Evolutionary conservation across 2,113 vertebrate species (phyloP).

Genomic region (Dasypus novemcinctus): DNA sequence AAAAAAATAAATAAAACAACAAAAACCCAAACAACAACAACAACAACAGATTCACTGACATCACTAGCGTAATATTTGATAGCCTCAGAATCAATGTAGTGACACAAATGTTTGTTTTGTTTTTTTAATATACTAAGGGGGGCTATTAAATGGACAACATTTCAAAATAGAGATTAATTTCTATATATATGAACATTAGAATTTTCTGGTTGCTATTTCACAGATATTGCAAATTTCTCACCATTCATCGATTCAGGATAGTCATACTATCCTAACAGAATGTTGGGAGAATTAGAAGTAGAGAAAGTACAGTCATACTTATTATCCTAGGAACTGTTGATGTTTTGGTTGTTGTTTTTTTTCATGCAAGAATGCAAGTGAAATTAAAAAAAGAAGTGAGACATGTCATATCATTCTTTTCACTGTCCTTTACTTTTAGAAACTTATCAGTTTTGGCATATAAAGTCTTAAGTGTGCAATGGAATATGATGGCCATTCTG

Average conservation of each 20-base stretch:
- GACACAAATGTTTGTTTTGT: conserved; percentile 27
- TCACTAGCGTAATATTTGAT: neutral
- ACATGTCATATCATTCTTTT: neutral
- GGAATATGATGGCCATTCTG: neutral
- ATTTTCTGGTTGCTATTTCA: neutral
- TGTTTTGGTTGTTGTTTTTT: conserved; percentile 1
- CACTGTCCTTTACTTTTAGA: neutral
- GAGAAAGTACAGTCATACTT: neutral
- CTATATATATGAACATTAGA: neutral
- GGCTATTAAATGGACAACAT: neutral
- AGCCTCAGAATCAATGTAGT: conserved; percentile 28
- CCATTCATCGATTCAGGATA: neutral
- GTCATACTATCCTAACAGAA: neutral
- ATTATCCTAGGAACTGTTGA: neutral
- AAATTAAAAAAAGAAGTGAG: neutral
- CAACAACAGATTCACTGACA: neutral
- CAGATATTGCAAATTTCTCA: neutral
- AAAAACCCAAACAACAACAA: neutral
- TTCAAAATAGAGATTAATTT: conserved; percentile 23
- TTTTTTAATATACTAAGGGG: conserved; percentile 37
- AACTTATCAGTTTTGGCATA: neutral
- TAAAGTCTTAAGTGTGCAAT: neutral
- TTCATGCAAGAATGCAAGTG: neutral
- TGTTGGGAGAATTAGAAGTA: neutral
- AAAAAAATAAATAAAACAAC: neutral